Base-by-base conservation (phyloP, 2,888 invertebrate species). In the Andrena marginata region DNA sequence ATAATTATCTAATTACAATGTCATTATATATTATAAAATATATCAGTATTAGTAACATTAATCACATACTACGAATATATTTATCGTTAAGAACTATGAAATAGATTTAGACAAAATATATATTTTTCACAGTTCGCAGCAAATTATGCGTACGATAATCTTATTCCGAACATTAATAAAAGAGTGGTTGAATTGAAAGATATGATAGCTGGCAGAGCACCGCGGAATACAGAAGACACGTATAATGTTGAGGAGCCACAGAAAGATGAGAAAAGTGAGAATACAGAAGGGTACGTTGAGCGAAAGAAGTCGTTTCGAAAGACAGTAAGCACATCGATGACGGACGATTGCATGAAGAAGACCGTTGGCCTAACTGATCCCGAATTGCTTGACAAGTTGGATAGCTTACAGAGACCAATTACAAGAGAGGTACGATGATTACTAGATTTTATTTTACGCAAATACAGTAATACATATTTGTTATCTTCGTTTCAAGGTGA, bases 81-180 rank as follows among this genome's bases (percentile, higher is more conserved):
- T 62, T 78, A 3, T 35, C 54, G 5, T 20, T 60, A 54, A 16
- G 7, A 42, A 49, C 10, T 2, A 31, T 48, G 63, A 62, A 35
- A 26, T 35, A 51, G 29, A 49, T 16, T 51, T 51, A 48, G 26
- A 26, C 10, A 6, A 54, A 26, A 70, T 71, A 16, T 26, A 70
- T 71, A 16, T 26, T 33, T 65, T 87, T 94, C 93, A 68, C 91
- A 95, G 95, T 98, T 98, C 95, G 98, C 98, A 70, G 98, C 98
- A 26, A 97, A 98, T 93, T 99, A 97, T 95, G 98, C 98, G 70
- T 97, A 97, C 93, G 98, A 98, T 89, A 97, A 98, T 89, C 95
- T 99, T 23, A 96, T 98, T 85, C 97, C 97, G 92, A 97, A 96
- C 92, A 95, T 98, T 69, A 96, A 96, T 89, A 96, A 96, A 91